Conservation (phyloP, 2,888 invertebrate genomes). For the Dolichomitus sp. region DNA sequence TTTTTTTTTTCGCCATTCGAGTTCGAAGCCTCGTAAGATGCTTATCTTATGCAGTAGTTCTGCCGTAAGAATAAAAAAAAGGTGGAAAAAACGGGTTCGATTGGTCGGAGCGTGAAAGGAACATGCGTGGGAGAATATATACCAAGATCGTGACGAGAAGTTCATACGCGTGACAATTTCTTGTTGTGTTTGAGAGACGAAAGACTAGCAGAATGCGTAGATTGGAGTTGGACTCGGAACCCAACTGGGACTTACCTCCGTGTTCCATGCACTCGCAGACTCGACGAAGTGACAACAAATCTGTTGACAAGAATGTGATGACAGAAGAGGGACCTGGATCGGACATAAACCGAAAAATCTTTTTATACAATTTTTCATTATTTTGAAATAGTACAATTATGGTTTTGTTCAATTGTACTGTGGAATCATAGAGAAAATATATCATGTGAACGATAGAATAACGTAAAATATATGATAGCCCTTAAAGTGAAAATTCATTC, state of each 20-base stretch:
- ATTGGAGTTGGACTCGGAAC: conserved; percentile 11
- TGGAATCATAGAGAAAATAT: neutral
- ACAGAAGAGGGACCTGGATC: conserved; percentile 10
- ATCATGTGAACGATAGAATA: neutral
- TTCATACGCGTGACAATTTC: conserved; percentile 61
- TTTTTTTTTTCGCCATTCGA: conserved; percentile 54
- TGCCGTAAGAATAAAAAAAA: conserved; percentile 65
- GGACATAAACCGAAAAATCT: conserved; percentile 2
- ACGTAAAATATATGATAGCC: neutral
- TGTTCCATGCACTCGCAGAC: conserved; percentile 53
- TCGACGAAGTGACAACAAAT: conserved; percentile 55
- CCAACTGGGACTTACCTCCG: conserved; percentile 48
- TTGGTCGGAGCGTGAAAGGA: conserved; percentile 65
- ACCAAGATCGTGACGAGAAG: conserved; percentile 58
- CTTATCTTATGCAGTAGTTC: conserved; percentile 73
- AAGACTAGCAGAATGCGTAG: conserved; percentile 6
- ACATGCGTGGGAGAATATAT: conserved; percentile 81
- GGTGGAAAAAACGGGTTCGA: conserved; percentile 79
- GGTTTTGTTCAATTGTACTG: neutral
- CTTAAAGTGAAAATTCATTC: neutral
- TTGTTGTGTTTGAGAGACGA: conserved; percentile 44
- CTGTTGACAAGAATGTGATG: conserved; percentile 44
- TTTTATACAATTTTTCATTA: conserved; percentile 19
- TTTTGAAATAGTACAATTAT: neutral
- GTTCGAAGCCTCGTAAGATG: conserved; percentile 71